Evolutionary conservation across 2,888 invertebrate genomes (phyloP), one percentile per base, ranked within the genome.

Genomic region (Stenolophus ochropezus): DNA sequence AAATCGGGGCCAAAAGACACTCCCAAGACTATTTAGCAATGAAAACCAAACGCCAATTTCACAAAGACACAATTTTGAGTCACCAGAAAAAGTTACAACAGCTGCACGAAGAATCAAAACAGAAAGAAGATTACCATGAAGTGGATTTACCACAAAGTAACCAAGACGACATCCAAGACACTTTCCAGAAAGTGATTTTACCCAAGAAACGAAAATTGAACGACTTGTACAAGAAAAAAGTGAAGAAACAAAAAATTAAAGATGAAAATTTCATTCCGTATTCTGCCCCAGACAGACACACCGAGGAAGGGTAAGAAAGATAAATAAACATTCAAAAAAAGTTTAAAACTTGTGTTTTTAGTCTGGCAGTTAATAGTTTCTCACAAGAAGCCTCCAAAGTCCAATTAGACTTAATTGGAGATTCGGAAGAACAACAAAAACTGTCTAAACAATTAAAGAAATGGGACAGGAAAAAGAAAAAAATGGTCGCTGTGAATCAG

Each of bases 401-500:
- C 0, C 93, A 95, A 85, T 90, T 99, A 84, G 98, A 98, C 87
- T 89, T 99, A 84, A 92, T 93, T 5, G 96, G 94, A 5, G 98
- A 98, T 89, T 95, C 95, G 83, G 93, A 93, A 61, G 93, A 94
- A 23, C 90, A 90, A 0, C 90, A 92, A 82, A 91, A 92, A 33
- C 90, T 92, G 74, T 91, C 92, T 74, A 91, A 91, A 1, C 92
- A 93, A 83, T 89, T 93, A 84, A 93, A 94, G 87, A 94, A 93
- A 87, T 98, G 99, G 99, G 98, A 99, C 90, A 92, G 97, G 71
- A 97, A 97, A 88, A 94, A 96, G 89, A 99, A 98, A 92, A 98
- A 97, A 91, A 98, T 97, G 94, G 94, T 99, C 33, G 92, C 93
- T 23, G 91, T 92, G 0, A 91, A 92, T 83, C 91, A 91, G 83